Base-by-base conservation (phyloP, 2,113 vertebrate genomes). In the Chionis minor region DNA sequence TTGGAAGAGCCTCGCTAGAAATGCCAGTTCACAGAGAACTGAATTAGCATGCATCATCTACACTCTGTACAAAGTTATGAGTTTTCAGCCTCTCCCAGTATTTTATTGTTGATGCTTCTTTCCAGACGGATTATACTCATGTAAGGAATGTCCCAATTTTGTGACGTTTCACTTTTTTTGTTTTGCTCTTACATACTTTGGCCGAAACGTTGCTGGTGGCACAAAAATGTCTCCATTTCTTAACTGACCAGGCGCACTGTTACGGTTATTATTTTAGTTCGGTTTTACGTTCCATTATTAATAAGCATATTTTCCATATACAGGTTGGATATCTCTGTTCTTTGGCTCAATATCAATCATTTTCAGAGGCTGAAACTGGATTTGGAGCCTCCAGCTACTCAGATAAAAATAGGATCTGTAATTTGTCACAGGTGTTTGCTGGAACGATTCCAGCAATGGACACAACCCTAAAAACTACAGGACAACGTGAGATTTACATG, bases 371-470 rank as follows among this genome's bases (percentile, higher is more conserved):
- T 82, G 85, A 96, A 96, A 92, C 74, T 80, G 42, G 54, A 97
- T 92, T 96, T 54, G 42, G 74, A 86, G 71, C 81, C 74, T 92
- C 51, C 63, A 75, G 69, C 82, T 86, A 83, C 32, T 10, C 24
- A 61, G 94, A 69, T 66, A 93, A 93, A 97, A 92, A 93, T 33
- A 92, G 67, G 51, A 88, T 54, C 63, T 55, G 61, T 88, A 90
- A 96, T 95, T 87, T 84, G 75, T 63, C 94, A 91, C 92, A 96
- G 94, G 94, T 96, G 93, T 85, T 92, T 90, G 75, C 67, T 77
- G 66, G 62, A 95, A 73, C 40, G 70, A 77, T 69, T 92, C 63
- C 66, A 92, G 30, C n/a, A 86, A 77, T 49, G 56, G 74, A 81
- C 67, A 81, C 35, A 55, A 70, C 8, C 17, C 38, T 49, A 74